These are phyloP conservation scores for Cryptoprocta ferox DNA, from an alignment of 2,797 vertebrate genomes.

Conservation along the genomic window DNA sequence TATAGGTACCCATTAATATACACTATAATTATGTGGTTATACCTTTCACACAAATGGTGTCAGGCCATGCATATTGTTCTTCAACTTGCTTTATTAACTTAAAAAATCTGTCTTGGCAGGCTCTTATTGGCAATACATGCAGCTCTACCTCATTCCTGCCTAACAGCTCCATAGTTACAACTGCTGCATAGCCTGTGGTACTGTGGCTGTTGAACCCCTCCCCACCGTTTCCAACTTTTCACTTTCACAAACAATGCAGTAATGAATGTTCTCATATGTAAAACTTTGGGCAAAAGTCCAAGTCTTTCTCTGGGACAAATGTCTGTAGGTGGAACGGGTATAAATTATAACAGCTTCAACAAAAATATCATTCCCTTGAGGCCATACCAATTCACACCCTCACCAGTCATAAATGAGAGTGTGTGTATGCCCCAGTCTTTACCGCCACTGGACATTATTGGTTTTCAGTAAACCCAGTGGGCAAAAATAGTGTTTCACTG, in stretches of 20 bases:
- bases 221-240: not conserved
- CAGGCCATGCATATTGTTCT: not conserved
- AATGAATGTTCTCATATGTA: not conserved
- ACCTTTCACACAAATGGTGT: not conserved
- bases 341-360: slow-evolving; percentile 18
- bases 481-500: not conserved
- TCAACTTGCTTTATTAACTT: not conserved
- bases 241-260: not conserved
- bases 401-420: not conserved
- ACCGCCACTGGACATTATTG: not conserved
- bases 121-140: not conserved
- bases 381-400: not conserved
- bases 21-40: not conserved
- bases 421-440: not conserved
- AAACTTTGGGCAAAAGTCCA: not conserved
- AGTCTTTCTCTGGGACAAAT: slow-evolving; percentile 1
- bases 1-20: not conserved
- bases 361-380: not conserved
- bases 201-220: not conserved
- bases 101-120: not conserved
- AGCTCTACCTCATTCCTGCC: not conserved
- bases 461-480: not conserved
- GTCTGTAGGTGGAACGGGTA: not conserved
- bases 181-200: not conserved
- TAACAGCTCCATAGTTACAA: not conserved